Evolutionary conservation across 2,888 invertebrate species (phyloP).

Genomic region (Gastrophysa polygoni): DNA sequence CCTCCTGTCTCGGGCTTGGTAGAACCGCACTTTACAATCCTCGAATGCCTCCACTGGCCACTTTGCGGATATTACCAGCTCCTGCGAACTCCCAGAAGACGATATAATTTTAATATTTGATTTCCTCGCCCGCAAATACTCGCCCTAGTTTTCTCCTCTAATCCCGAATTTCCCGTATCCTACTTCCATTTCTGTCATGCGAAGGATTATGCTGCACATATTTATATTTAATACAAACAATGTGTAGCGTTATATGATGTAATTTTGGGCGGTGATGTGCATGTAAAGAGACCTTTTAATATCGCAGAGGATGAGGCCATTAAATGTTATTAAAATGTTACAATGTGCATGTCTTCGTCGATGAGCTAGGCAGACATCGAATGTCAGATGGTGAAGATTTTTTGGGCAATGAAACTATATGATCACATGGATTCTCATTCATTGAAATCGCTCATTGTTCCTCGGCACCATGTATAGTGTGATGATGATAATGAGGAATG

Average conservation of each 20-base stretch:
- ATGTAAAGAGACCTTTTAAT: constrained; percentile 27
- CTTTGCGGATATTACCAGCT: constrained; percentile 37
- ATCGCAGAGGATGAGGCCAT: constrained; percentile 22
- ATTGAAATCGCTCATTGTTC: too few relatives aligned
- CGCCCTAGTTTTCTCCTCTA: constrained; percentile 22
- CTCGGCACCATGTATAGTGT: too few relatives aligned
- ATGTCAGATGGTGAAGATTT: not conserved
- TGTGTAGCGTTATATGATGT: constrained; percentile 20
- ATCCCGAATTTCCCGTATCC: constrained; percentile 22
- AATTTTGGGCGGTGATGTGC: constrained; percentile 23
- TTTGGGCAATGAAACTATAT: too few relatives aligned
- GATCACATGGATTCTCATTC: too few relatives aligned
- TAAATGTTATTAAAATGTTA: constrained; percentile 22
- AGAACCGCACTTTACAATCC: not conserved
- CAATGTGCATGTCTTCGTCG: constrained; percentile 15
- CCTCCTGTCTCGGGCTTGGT: not conserved
- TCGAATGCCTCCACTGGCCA: constrained; percentile 14
- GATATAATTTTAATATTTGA: constrained; percentile 44
- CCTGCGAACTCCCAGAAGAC: constrained; percentile 32
- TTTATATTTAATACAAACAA: constrained; percentile 30
- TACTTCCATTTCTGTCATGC: constrained; percentile 15
- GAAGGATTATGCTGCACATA: constrained; percentile 28
- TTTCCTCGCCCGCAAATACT: constrained; percentile 34
- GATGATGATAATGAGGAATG: too few relatives aligned
- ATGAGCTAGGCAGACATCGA: constrained; percentile 1